Evolutionary conservation across 2,797 vertebrate genomes (phyloP), one percentile per base, ranked within the genome.

Genomic region (Leptoclinus maculatus): DNA sequence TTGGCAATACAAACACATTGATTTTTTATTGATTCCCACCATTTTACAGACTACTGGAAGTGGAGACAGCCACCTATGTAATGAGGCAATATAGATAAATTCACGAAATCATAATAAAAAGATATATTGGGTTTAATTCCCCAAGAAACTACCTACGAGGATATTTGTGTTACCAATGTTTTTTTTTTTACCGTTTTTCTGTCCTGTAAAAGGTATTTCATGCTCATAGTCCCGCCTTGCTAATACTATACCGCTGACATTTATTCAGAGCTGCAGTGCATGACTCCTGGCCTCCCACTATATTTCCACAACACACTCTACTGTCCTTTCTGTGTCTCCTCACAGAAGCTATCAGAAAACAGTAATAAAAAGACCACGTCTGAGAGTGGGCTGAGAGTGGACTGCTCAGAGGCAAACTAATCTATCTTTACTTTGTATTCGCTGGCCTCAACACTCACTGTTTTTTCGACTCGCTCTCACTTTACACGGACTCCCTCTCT

Each of bases 361-460:
- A 64, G 86, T 87, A 93, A 89, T 92, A 91, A 92, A 92, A 88
- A 90, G 81, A 91, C 67, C 86, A 85, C 80, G 85, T 77, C 69
- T 72, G 87, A 86, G 89, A 89, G 89, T 88, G 89, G 90, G 85
- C 81, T 72, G 89, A 86, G 80, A 91, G 90, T 83, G 84, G 80
- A 93, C 91, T 65, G 86, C 91, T 88, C 83, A 80, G 79, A 89
- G 90, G 90, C 88, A 89, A 91, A 90, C 89, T 92, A 91, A 92
- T 91, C 88, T 88, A 89, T 91, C 91, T 91, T 90, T 90, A 88
- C 87, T 88, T 78, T 74, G 77, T 89, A 87, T 91, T 88, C 86
- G 71, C 85, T 71, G 78, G 87, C 79, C 78, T 80, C 84, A 54
- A 86, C 86, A 71, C 87, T 90, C 76, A 49, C 81, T 80, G 83